Conservation (phyloP, 2,888 invertebrate genomes). For the Lomographa bimaculata region DNA sequence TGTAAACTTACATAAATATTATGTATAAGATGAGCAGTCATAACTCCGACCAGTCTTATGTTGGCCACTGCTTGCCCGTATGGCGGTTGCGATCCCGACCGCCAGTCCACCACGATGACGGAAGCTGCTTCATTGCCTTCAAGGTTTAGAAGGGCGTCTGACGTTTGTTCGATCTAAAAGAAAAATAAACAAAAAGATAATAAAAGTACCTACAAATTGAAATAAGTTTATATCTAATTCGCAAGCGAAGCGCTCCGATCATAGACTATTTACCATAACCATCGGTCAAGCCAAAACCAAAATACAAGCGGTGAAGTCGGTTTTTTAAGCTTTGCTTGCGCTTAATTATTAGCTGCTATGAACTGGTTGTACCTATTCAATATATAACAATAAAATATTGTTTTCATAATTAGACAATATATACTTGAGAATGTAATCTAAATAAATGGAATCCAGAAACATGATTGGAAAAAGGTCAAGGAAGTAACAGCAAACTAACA, state of each 20-base stretch:
- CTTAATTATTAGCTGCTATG: no score
- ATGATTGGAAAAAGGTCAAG: neutral
- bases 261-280: no score
- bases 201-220: neutral
- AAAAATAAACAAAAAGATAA: constrained; percentile 2
- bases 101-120: constrained; percentile 93
- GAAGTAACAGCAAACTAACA: neutral
- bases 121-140: constrained; percentile 87
- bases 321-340: no score
- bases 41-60: constrained; percentile 92
- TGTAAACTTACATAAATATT: constrained; percentile 79
- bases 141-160: constrained; percentile 86
- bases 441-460: no score
- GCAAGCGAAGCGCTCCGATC: no score
- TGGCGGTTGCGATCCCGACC: constrained; percentile 92
- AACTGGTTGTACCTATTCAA: no score
- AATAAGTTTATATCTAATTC: no score
- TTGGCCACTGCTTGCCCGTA: constrained; percentile 97
- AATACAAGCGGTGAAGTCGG: no score
- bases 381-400: no score
- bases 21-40: constrained; percentile 89
- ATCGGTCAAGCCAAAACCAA: no score
- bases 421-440: no score
- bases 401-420: no score
- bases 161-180: constrained; percentile 86